phyloP scores from a whole-genome alignment of 2,797 vertebrate genomes.

The Gallirallus australis region DNA sequence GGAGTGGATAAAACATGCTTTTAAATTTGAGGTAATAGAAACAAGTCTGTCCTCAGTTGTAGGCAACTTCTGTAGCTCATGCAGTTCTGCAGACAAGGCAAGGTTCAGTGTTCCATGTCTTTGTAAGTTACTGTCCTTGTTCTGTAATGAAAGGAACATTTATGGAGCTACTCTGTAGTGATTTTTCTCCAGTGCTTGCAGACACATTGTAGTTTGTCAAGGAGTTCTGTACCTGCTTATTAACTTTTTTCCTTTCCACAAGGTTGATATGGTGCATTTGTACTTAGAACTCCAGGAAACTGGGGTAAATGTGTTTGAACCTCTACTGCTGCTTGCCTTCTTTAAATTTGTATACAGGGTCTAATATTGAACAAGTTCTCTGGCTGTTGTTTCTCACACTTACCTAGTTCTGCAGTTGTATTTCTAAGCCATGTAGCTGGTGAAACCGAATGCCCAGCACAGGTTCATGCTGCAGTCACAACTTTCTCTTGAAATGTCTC shows the following conservation, averaged over 20 bases:
- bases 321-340: neutral
- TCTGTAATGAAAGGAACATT: neutral
- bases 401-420: slow-evolving; percentile 72
- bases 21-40: neutral
- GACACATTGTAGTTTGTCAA: neutral
- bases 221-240: neutral
- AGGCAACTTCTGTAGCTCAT: neutral
- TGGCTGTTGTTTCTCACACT: slow-evolving; percentile 24
- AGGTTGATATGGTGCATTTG: neutral
- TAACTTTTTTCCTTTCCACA: slow-evolving; percentile 25
- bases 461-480: slow-evolving; percentile 83
- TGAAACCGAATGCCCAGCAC: slow-evolving; percentile 72
- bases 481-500: slow-evolving; percentile 55
- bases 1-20: neutral
- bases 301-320: neutral
- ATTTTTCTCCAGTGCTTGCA: neutral
- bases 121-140: neutral
- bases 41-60: neutral
- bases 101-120: neutral
- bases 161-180: neutral
- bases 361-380: neutral
- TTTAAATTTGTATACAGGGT: neutral
- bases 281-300: neutral
- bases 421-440: slow-evolving; percentile 1
- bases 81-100: neutral